phyloP scores from a whole-genome alignment of 2,797 vertebrate genomes.

The Trematomus bernacchii region DNA sequence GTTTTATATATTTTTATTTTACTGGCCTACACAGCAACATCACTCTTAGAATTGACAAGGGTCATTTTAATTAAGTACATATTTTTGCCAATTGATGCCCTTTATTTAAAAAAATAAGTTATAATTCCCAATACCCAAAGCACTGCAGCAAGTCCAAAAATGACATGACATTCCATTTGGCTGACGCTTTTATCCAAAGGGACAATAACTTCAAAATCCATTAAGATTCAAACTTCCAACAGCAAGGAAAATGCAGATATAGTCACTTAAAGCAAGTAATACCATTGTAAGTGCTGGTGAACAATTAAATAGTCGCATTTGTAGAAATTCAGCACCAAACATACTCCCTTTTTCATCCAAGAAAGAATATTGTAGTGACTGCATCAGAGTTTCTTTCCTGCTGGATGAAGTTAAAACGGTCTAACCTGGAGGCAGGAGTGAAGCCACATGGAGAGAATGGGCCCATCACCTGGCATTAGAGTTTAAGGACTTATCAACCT shows the following conservation, averaged over 20 bases:
- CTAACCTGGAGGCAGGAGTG: slow-evolving; percentile 52
- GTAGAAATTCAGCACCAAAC: background rate
- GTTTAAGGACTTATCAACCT: slow-evolving; percentile 43
- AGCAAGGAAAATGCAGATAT: too few species aligned
- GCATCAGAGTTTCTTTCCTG: slow-evolving; percentile 32
- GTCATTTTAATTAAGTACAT: background rate
- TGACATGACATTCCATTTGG: too few species aligned
- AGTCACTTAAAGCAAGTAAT: too few species aligned
- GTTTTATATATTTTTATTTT: too few species aligned
- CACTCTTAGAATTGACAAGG: background rate
- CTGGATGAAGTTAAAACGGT: slow-evolving; percentile 34
- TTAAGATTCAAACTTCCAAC: too few species aligned
- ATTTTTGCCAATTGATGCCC: too few species aligned
- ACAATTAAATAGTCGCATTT: slow-evolving; percentile 6
- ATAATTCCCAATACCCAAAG: background rate
- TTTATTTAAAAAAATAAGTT: background rate
- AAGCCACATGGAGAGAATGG: slow-evolving; percentile 49
- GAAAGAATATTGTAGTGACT: slow-evolving; percentile 36
- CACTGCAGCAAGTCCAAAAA: background rate
- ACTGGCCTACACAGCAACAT: background rate
- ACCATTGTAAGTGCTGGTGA: background rate
- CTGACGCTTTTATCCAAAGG: too few species aligned
- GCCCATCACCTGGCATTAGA: slow-evolving; percentile 42
- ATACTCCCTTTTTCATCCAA: slow-evolving; percentile 16
- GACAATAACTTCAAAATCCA: too few species aligned